Evolutionary conservation across 2,888 invertebrate species (phyloP).

Genomic region (Harpalus rufipes): DNA sequence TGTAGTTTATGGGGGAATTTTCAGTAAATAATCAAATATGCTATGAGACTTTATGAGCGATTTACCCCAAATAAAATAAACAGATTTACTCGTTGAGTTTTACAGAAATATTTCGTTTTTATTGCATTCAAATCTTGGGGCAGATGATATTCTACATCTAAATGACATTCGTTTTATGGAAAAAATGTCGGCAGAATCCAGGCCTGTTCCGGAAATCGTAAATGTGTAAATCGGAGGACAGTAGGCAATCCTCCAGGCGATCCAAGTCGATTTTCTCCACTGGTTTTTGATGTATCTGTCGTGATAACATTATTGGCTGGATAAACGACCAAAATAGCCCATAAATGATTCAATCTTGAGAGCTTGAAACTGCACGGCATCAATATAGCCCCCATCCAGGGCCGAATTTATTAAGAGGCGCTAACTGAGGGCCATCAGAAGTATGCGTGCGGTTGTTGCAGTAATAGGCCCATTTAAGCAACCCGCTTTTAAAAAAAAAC

Average conservation of each 20-base stretch:
- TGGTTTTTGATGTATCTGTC: constrained; percentile 58
- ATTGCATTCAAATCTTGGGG: background rate
- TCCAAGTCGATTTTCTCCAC: constrained; percentile 48
- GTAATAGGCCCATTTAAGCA: too few species aligned
- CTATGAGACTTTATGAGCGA: too few species aligned
- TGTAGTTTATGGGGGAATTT: too few species aligned
- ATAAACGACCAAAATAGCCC: constrained; percentile 59
- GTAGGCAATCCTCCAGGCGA: constrained; percentile 25
- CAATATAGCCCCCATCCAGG: background rate
- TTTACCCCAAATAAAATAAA: background rate
- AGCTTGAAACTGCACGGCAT: constrained; percentile 41
- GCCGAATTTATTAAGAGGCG: background rate
- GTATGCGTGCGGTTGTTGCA: too few species aligned
- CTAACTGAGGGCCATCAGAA: too few species aligned
- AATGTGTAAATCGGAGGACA: constrained; percentile 50
- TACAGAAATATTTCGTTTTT: background rate
- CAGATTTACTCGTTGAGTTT: background rate
- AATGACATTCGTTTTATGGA: constrained; percentile 13
- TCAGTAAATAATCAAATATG: too few species aligned
- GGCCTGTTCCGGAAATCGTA: constrained; percentile 46
- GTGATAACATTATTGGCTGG: constrained; percentile 58
- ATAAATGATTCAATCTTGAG: constrained; percentile 61
- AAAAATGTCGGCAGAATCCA: constrained; percentile 1
- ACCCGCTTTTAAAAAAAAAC: too few species aligned
- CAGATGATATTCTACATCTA: background rate